Percentiles rank a stretch among this genome's conserved stretches.
Conservation (phyloP, 64 coral and sea anemone species). For the Porites australiensis region DNA sequence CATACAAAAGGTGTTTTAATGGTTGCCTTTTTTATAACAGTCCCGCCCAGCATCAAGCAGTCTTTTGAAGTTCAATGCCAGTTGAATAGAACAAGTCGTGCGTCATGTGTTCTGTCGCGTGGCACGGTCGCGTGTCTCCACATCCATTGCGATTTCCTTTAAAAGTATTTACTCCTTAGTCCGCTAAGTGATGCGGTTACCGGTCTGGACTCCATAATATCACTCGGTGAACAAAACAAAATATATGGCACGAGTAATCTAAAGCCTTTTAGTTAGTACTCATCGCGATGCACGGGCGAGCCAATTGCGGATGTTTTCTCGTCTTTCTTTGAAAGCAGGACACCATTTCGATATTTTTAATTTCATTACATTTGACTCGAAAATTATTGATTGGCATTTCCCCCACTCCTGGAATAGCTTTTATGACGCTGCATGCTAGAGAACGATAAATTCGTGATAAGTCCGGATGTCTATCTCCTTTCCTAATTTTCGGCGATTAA, state of each 20-base stretch:
- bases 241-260: not conserved
- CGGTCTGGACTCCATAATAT: slow-evolving; percentile 2
- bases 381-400: slow-evolving; percentile 1
- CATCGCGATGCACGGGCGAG: not conserved
- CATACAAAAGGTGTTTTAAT: not conserved
- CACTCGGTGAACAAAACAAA: slow-evolving; percentile 18
- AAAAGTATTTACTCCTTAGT: slow-evolving; percentile 16
- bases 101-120: slow-evolving; percentile 32
- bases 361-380: slow-evolving; percentile 26
- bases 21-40: not conserved
- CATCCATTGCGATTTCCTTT: not conserved
- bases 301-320: not conserved
- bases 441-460: slow-evolving; percentile 16
- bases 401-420: slow-evolving; percentile 2
- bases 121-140: slow-evolving; percentile 37
- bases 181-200: slow-evolving; percentile 30
- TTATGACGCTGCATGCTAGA: slow-evolving; percentile 15
- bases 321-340: not conserved
- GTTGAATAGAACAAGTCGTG: slow-evolving; percentile 1
- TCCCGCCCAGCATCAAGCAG: not conserved
- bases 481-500: slow-evolving; percentile 37
- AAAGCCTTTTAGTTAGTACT: not conserved
- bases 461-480: slow-evolving; percentile 3
- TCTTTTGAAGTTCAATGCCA: slow-evolving; percentile 20
- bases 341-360: slow-evolving; percentile 18